Percentiles rank a stretch among this genome's conserved stretches.
Evolutionary conservation across 2,888 invertebrate genomes (phyloP).

Genomic region (Podabrus alpinus): DNA sequence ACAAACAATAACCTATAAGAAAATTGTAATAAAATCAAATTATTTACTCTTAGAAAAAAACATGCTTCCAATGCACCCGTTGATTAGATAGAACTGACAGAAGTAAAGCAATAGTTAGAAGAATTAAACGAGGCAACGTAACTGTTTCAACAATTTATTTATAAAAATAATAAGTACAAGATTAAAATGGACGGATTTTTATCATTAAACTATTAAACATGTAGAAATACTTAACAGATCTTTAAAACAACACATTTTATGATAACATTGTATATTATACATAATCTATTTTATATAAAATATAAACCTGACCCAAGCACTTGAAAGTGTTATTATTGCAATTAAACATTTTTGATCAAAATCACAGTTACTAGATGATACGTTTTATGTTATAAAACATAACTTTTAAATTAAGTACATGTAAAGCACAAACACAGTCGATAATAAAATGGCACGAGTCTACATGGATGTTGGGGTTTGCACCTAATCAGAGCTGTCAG

Average conservation of each 20-base stretch:
- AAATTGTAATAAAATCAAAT: conserved; percentile 12
- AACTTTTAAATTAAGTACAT: background rate
- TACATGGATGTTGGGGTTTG: background rate
- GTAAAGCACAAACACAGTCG: background rate
- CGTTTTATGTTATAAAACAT: background rate
- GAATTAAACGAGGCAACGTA: conserved; percentile 6
- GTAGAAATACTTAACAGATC: conserved; percentile 4
- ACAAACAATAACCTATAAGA: conserved; percentile 48
- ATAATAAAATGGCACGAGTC: background rate
- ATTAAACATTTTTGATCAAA: background rate
- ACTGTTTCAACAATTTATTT: conserved; percentile 31
- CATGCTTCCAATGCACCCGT: background rate
- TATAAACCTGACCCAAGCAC: background rate
- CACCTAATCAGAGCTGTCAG: background rate
- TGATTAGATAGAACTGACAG: background rate
- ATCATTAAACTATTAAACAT: conserved; percentile 26
- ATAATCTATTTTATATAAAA: background rate
- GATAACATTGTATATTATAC: conserved; percentile 4
- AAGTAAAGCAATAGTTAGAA: background rate
- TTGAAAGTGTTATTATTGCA: background rate
- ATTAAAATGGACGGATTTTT: conserved; percentile 36
- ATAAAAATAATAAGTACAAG: conserved; percentile 38
- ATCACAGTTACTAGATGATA: background rate
- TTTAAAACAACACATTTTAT: conserved; percentile 1
- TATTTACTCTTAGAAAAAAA: background rate